Conservation (phyloP, 2,113 vertebrate species). For the Oreochromis niloticus region DNA sequence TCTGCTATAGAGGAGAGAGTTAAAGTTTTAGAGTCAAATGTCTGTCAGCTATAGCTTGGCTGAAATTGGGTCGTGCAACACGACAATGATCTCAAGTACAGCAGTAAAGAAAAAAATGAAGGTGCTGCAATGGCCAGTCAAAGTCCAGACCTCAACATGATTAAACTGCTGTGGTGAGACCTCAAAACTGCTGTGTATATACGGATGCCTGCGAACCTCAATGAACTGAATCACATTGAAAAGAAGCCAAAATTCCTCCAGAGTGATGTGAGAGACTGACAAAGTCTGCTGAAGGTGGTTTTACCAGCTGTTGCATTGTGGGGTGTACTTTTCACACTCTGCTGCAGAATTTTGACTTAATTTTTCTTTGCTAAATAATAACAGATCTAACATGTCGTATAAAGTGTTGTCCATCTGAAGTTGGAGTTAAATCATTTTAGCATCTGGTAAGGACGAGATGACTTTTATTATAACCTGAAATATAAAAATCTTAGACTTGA, state of each 20-base stretch:
- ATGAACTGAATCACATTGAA: not conserved
- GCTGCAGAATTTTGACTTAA: not conserved
- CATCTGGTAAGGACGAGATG: not conserved
- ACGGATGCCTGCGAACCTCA: not conserved
- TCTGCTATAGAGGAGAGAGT: not conserved
- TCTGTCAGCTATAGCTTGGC: not conserved
- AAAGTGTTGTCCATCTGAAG: not conserved
- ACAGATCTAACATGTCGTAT: fast-evolving
- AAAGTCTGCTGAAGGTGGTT: not conserved
- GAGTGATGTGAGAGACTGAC: not conserved
- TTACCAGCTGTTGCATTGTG: not conserved
- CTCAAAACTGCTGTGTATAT: not conserved
- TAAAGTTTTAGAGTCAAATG: not conserved
- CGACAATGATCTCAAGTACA: not conserved
- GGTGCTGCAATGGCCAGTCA: not conserved
- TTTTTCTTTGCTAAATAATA: not conserved
- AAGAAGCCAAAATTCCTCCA: not conserved
- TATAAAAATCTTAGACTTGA: not conserved
- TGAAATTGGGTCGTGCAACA: not conserved
- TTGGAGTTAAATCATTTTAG: not conserved
- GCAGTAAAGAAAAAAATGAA: not conserved
- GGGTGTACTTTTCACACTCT: not conserved
- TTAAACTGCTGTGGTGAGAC: not conserved
- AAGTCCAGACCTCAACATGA: not conserved
- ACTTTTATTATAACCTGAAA: not conserved